Conservation (phyloP, 2,113 vertebrate species). For the Mormyrus iriodes region DNA sequence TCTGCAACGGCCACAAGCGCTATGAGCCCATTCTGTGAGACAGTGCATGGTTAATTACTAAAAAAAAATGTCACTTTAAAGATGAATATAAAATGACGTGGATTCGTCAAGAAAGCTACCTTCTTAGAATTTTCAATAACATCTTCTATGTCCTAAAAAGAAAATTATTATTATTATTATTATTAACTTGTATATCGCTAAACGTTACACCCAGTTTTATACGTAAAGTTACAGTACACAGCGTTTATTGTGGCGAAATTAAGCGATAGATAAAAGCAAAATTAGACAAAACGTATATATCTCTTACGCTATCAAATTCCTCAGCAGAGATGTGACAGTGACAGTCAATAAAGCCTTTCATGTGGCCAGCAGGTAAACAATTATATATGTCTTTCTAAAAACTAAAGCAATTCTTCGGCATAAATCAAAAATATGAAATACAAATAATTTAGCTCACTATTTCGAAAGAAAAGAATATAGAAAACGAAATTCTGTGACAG, state of each 20-base stretch:
- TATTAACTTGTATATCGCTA: neutral
- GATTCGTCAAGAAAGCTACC: constrained; percentile 43
- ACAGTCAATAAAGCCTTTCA: constrained; percentile 53
- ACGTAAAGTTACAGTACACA: neutral
- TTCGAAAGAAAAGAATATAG: neutral
- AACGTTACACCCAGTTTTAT: neutral
- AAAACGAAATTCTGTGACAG: neutral
- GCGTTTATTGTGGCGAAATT: neutral
- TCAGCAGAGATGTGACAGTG: constrained; percentile 64
- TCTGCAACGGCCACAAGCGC: constrained; percentile 84
- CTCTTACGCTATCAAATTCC: constrained; percentile 54
- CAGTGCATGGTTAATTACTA: neutral
- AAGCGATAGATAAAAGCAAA: neutral
- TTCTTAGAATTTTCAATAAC: constrained; percentile 73
- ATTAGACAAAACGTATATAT: neutral
- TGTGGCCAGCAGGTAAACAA: neutral
- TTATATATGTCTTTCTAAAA: neutral
- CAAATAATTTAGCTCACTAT: neutral
- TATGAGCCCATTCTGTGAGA: constrained; percentile 66
- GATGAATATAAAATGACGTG: neutral
- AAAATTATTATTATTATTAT: neutral
- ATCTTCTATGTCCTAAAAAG: constrained; percentile 70
- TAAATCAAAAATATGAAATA: neutral
- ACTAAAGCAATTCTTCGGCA: neutral
- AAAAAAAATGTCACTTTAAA: neutral